Conservation (phyloP, 2,113 vertebrate genomes). For the Engystomops pustulosus region DNA sequence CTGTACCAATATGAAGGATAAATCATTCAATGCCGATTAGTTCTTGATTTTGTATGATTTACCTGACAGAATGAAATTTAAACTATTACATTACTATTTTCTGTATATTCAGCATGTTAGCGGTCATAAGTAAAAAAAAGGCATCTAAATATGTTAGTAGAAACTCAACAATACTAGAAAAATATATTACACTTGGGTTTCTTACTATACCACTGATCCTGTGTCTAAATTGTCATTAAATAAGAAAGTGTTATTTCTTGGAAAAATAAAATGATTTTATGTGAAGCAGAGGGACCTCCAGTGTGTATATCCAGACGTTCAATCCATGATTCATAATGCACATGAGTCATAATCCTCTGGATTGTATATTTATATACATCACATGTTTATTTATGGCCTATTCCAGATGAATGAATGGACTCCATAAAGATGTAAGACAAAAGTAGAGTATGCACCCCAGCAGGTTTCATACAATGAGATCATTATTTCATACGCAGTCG, state of each 20-base stretch:
- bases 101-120: too few relatives aligned
- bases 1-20: too few relatives aligned
- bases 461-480: background rate
- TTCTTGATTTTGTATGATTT: too few relatives aligned
- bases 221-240: background rate
- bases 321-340: background rate
- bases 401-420: background rate
- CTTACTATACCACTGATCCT: background rate
- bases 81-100: too few relatives aligned
- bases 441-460: background rate
- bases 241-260: background rate
- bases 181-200: background rate
- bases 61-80: too few relatives aligned
- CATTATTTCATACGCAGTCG: background rate
- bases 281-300: background rate
- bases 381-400: background rate
- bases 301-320: background rate
- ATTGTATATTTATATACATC: background rate
- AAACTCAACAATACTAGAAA: background rate
- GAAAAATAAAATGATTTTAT: background rate
- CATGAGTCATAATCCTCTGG: conserved; percentile 8
- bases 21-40: too few relatives aligned
- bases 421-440: background rate
- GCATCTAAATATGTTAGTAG: background rate
- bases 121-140: too few relatives aligned